Evolutionary conservation across 2,888 invertebrate genomes (phyloP).

Genomic region (Julus scanicus): DNA sequence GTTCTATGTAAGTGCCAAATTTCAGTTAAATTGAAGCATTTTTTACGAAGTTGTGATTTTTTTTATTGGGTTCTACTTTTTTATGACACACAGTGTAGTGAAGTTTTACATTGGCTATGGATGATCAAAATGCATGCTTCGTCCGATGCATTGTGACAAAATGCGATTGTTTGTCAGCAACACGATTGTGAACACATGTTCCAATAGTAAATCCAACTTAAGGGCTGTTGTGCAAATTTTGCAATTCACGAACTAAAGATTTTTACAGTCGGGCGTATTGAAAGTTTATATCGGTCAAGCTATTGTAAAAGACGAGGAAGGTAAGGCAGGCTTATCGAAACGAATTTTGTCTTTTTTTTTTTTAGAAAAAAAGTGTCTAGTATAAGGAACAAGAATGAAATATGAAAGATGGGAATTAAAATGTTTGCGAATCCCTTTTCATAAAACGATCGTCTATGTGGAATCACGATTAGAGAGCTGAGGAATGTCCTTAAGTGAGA

Average conservation of each 20-base stretch:
- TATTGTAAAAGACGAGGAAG: neutral
- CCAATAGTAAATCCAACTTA: conserved; percentile 8
- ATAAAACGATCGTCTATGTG: neutral
- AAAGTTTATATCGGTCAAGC: conserved; percentile 8
- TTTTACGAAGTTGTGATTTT: too few relatives aligned
- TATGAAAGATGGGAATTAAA: conserved; percentile 20
- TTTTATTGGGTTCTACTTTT: too few relatives aligned
- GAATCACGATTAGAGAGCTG: conserved; percentile 1
- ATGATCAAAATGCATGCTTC: too few relatives aligned
- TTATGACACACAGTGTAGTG: too few relatives aligned
- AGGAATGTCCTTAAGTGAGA: conserved; percentile 42
- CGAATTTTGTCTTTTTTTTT: neutral
- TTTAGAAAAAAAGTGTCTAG: neutral
- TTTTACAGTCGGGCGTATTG: neutral
- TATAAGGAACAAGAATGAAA: neutral
- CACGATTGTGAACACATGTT: neutral
- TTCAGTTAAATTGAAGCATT: too few relatives aligned
- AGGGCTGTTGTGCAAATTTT: neutral
- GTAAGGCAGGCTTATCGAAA: neutral
- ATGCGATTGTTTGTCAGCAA: neutral
- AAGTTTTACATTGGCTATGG: too few relatives aligned
- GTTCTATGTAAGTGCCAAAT: too few relatives aligned
- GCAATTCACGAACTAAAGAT: conserved; percentile 1
- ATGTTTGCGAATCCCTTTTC: conserved; percentile 32
- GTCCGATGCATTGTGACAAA: neutral